phyloP scores from a whole-genome alignment of 2,113 vertebrate species.

The Eulacestoma nigropectus region DNA sequence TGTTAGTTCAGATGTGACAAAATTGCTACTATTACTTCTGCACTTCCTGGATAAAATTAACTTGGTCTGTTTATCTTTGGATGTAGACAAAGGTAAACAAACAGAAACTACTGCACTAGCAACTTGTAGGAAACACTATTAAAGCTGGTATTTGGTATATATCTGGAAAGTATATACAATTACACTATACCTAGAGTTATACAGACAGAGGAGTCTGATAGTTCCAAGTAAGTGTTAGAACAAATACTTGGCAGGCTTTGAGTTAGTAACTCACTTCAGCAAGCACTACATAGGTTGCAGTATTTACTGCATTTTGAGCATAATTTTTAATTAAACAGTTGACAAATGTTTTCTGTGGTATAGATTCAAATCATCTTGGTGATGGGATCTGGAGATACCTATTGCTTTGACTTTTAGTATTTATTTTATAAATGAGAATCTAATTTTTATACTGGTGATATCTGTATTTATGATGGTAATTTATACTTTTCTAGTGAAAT shows the following conservation, averaged over 20 bases:
- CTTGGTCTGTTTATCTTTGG: neutral
- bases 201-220: neutral
- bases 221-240: neutral
- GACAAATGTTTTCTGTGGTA: slow-evolving; percentile 20
- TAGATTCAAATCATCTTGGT: slow-evolving; percentile 34
- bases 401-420: slow-evolving; percentile 47
- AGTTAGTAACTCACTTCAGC: neutral
- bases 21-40: slow-evolving; percentile 23
- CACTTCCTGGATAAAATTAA: neutral
- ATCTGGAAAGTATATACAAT: neutral
- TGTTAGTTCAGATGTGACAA: neutral
- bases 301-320: slow-evolving; percentile 62
- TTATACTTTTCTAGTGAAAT: slow-evolving; percentile 77
- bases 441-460: slow-evolving; percentile 73
- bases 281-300: slow-evolving; percentile 23
- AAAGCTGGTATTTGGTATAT: neutral
- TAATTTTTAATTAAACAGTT: neutral
- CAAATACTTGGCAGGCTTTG: neutral
- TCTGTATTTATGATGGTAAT: slow-evolving; percentile 75
- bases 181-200: neutral
- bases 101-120: neutral
- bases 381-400: slow-evolving; percentile 51
- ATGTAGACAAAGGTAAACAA: neutral
- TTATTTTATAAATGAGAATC: slow-evolving; percentile 65
- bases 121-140: neutral